Evolutionary conservation across 2,888 invertebrate species (phyloP).

Genomic region (Cheilosia urbana): DNA sequence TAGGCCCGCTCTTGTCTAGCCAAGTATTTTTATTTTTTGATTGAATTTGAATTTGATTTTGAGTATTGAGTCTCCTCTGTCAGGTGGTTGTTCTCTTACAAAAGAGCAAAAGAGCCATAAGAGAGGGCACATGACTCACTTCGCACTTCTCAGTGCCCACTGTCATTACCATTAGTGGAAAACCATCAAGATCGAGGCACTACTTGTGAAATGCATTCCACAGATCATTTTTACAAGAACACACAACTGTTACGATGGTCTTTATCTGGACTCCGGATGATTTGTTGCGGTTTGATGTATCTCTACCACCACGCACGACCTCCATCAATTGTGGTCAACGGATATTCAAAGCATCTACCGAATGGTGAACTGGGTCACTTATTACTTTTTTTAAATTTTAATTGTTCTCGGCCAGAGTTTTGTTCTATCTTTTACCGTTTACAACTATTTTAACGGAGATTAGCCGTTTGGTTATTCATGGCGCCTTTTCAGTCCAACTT

Average conservation of each 20-base stretch:
- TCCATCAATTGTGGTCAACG: background rate
- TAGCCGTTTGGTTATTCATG: conserved; percentile 43
- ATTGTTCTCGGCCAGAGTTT: conserved; percentile 39
- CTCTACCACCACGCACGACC: conserved; percentile 34
- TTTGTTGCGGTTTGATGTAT: conserved; percentile 36
- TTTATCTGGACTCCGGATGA: conserved; percentile 5
- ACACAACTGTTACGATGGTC: conserved; percentile 1
- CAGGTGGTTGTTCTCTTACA: conserved; percentile 48
- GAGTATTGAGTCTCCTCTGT: background rate
- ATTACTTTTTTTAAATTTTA: conserved; percentile 5
- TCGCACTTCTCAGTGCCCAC: background rate
- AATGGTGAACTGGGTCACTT: conserved; percentile 58
- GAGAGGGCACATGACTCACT: conserved; percentile 35
- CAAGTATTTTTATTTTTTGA: conserved; percentile 24
- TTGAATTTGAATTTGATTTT: conserved; percentile 60
- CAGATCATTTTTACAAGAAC: conserved; percentile 8
- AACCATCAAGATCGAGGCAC: background rate
- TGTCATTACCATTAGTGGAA: conserved; percentile 4
- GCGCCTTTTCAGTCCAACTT: background rate
- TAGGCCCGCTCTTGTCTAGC: conserved; percentile 47
- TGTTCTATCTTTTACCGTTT: conserved; percentile 53
- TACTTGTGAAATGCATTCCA: background rate
- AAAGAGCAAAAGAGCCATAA: conserved; percentile 48
- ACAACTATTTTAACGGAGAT: conserved; percentile 56
- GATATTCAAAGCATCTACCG: conserved; percentile 19